phyloP scores from a whole-genome alignment of 2,113 vertebrate genomes.

The Hucho hucho region DNA sequence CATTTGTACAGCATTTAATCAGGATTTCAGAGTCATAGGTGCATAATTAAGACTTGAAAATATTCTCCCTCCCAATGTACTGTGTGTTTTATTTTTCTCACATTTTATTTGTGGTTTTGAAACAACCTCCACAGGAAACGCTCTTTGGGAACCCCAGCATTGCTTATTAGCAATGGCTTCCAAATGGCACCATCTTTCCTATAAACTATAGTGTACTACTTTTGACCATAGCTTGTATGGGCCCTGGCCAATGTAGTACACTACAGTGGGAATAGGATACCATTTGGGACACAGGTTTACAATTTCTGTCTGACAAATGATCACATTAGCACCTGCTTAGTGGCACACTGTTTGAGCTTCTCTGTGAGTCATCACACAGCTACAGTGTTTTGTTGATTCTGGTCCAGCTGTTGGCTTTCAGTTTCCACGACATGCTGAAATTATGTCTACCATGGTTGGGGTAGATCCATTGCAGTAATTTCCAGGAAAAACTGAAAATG shows the following conservation, averaged over 20 bases:
- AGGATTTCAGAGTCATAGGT: neutral
- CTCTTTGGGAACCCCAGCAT: no score
- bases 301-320: neutral
- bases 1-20: neutral
- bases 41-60: no score
- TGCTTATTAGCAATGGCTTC: no score
- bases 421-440: neutral
- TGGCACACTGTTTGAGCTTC: neutral
- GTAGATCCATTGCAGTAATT: no score
- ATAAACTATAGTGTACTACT: no score
- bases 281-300: neutral
- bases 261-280: neutral
- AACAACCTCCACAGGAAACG: no score
- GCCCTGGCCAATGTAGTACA: neutral
- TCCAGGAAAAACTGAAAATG: no score
- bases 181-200: no score
- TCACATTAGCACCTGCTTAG: neutral
- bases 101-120: no score
- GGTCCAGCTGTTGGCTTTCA: neutral
- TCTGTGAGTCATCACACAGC: conserved; percentile 5
- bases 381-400: neutral
- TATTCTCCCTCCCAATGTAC: no score
- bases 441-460: neutral
- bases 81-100: no score
- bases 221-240: no score